Base-by-base conservation (phyloP, 2,797 vertebrate genomes). In the Syndactyla subalaris region DNA sequence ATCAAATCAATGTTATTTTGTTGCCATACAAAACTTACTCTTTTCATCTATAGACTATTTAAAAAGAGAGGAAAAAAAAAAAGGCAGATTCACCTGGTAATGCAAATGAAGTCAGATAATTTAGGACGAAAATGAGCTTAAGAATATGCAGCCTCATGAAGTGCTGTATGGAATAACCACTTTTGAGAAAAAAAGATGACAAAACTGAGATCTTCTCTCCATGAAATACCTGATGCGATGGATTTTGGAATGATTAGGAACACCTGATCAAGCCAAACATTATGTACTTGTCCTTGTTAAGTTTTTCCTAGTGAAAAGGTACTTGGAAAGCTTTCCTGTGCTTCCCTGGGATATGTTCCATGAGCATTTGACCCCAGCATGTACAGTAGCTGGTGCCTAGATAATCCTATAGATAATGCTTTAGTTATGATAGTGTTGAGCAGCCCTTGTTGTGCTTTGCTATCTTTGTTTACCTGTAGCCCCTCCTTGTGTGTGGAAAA, bases 1-100 rank as follows among this genome's bases (percentile, higher is more conserved):
- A 93, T 96, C 93, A 97, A 92, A 93, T 68, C 79, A 95, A 52
- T 12, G 4, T 89, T 89, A 67, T 71, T 96, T 88, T 93, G 10
- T 30, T 90, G 90, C 46, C 32, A 46, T 79, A 49, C 15, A 70
- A 92, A 90, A 83, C 34, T 80, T 85, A 48, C 22, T 74, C 67
- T 88, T 85, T 66, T 73, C 10, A 71, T 32, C 20, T 85, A 41
- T 36, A 49, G 38, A 16, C 30, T 46, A 17, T 17, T 67, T 39
- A 29, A 82, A 76, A 80, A 86, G 46, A 58, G 32, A 46, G n/a
- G 4, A 4, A 4, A 10, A 30, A 34, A 62, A 62, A 26, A 14
- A 26, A 54, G n/a, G 29, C 10, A 21, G 88, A 87, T 45, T 52
- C 36, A 48, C 30, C 46, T 49, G 34, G 21, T 84, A 80, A 83